Percentiles rank a stretch among this genome's conserved stretches.
Conservation (phyloP, 2,797 vertebrate genomes). For the Ceyx erithaca region DNA sequence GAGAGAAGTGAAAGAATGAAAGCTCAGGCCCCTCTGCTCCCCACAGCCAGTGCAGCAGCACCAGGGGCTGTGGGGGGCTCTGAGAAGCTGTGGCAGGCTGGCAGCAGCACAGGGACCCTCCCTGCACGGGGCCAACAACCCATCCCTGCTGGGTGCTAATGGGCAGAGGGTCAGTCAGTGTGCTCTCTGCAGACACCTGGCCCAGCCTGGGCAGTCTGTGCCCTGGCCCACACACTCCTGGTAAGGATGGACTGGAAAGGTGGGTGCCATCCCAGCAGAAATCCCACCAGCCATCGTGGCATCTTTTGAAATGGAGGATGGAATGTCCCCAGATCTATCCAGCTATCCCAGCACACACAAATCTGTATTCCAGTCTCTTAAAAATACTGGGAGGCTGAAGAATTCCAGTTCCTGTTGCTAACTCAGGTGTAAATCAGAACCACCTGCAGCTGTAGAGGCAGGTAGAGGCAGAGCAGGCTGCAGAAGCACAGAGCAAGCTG, state of each 20-base stretch:
- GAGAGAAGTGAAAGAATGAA: background rate
- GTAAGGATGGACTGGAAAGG: background rate
- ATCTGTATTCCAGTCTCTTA: background rate
- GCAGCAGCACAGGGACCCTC: background rate
- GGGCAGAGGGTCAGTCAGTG: background rate
- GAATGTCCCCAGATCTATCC: background rate
- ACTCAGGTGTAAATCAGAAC: background rate
- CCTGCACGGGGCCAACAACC: background rate
- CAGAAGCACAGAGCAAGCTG: background rate
- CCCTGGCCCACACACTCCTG: accelerated
- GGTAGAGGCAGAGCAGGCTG: background rate
- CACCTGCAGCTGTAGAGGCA: background rate
- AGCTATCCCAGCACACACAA: background rate
- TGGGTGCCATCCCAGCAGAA: background rate
- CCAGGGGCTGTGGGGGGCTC: background rate
- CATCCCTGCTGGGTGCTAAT: background rate
- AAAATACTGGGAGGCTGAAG: background rate
- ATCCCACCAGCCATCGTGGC: background rate
- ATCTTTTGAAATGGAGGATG: background rate
- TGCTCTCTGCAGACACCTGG: background rate
- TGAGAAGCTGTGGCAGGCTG: background rate
- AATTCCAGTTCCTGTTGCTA: background rate
- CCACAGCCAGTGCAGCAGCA: background rate
- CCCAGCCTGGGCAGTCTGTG: background rate
- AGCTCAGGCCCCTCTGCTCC: background rate